A percentile compares a stretch with the other conserved stretches of the same genome.
Conservation (phyloP, 1,140 invertebrate genomes). For the Penaeus indicus region DNA sequence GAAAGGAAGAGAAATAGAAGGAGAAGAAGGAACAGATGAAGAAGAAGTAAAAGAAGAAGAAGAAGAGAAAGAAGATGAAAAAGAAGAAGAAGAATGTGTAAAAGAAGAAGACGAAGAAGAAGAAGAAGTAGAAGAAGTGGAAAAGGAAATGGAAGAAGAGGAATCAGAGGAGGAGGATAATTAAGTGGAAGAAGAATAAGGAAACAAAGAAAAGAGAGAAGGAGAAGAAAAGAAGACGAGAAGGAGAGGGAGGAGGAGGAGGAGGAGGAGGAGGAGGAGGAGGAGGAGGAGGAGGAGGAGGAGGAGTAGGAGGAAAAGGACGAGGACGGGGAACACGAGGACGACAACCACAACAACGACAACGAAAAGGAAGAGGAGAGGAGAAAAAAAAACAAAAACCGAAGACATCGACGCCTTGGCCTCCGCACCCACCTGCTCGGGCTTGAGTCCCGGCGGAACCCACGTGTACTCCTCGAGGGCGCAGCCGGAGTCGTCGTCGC, state of each 20-base stretch:
- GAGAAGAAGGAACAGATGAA: background rate
- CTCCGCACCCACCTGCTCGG: constrained; percentile 69
- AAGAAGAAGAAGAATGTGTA: background rate
- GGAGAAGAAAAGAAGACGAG: background rate
- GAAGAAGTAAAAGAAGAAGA: background rate
- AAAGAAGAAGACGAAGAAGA: background rate
- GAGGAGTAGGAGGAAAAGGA: no score
- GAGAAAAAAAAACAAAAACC: no score
- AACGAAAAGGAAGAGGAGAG: no score
- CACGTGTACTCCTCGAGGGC: constrained; percentile 98
- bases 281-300: no score
- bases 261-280: no score
- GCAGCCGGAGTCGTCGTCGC: constrained; percentile 96
- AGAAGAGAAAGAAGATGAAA: background rate
- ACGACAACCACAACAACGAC: no score
- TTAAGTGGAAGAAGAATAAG: background rate
- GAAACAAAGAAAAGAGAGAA: background rate
- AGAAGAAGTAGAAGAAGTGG: background rate
- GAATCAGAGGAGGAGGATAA: background rate
- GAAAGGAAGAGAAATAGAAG: background rate
- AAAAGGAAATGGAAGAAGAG: background rate
- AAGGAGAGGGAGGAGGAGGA: background rate
- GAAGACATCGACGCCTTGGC: no score
- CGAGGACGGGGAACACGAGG: no score
- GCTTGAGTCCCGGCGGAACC: constrained; percentile 94